Evolutionary conservation across 2,888 invertebrate genomes (phyloP).

Genomic region (Campoletis raptor): DNA sequence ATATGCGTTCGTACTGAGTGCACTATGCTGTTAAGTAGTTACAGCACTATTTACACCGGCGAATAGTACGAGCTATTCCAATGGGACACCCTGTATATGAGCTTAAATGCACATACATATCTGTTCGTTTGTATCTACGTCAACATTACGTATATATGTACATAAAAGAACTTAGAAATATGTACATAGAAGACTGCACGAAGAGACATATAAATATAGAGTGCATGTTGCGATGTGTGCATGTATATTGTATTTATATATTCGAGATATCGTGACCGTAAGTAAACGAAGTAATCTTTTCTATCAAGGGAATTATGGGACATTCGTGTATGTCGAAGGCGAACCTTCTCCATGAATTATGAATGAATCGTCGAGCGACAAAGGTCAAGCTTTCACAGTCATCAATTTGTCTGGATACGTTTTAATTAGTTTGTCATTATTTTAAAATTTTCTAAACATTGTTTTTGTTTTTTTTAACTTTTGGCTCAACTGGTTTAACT

Average conservation of each 20-base stretch:
- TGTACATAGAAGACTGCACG: not conserved
- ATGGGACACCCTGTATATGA: not conserved
- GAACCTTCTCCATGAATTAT: constrained; percentile 58
- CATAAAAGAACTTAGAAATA: too few species aligned
- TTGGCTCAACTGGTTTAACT: not conserved
- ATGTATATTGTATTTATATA: not conserved
- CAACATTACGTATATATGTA: not conserved
- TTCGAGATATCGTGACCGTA: constrained; percentile 41
- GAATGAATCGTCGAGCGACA: constrained; percentile 51
- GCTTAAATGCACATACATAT: not conserved
- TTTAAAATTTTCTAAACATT: not conserved
- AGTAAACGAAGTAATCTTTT: constrained; percentile 52
- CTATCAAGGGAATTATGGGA: constrained; percentile 61
- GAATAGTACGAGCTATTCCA: constrained; percentile 32
- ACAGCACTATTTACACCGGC: constrained; percentile 4
- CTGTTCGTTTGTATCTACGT: not conserved
- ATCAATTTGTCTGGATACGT: constrained; percentile 6
- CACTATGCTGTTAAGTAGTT: constrained; percentile 51
- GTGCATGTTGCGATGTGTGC: not conserved
- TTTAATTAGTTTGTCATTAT: not conserved
- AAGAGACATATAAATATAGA: not conserved
- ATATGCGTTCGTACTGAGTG: not conserved
- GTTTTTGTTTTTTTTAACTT: not conserved
- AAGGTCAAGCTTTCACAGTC: constrained; percentile 19
- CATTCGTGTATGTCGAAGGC: constrained; percentile 49